Evolutionary conservation across 2,113 vertebrate species (phyloP), one percentile per base, ranked within the genome.

Genomic region (Ariopsis seemanni): DNA sequence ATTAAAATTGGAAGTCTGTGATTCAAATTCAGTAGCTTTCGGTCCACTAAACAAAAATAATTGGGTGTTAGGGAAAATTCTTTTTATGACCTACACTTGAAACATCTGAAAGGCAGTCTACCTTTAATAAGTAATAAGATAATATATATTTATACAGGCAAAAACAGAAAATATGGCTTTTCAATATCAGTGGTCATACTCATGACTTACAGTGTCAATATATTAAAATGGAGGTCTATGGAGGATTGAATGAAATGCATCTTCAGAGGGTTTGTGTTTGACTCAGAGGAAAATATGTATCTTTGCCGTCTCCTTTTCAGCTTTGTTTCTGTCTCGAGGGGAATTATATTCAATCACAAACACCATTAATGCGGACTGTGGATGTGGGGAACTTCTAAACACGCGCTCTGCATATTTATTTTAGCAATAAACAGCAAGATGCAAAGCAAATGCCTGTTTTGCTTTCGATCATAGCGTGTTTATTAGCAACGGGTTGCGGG

Each of bases 311-410:
- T 80, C 42, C 48, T 48, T n/a, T 86, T 15, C 7, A 7, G 14
- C 79, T 62, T 75, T 34, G 69, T 87, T 63, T 75, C 34, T 74
- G 86, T 83, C 80, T 52, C 25, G 30, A 34, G 20, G 53, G 77
- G 52, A 93, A 92, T 93, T 90, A 92, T 87, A n/a, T 91, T 90
- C 93, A 95, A 96, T 94, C 89, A 93, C 78, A 93, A 89, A 90
- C 92, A 94, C 89, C 85, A 92, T 91, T 94, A 94, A 94, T 93
- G 91, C 88, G 89, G 90, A 93, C 90, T 88, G 88, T 83, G 55
- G 92, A 92, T 90, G 86, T 92, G 87, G 81, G 86, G 52, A 91
- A 88, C 90, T 94, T 96, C 94, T 91, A 95, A 93, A 94, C 93
- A 71, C 58, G 88, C 53, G 90, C 89, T 91, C 91, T 94, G 85